Conservation (phyloP, 2,888 invertebrate genomes). For the Oscheius onirici region DNA sequence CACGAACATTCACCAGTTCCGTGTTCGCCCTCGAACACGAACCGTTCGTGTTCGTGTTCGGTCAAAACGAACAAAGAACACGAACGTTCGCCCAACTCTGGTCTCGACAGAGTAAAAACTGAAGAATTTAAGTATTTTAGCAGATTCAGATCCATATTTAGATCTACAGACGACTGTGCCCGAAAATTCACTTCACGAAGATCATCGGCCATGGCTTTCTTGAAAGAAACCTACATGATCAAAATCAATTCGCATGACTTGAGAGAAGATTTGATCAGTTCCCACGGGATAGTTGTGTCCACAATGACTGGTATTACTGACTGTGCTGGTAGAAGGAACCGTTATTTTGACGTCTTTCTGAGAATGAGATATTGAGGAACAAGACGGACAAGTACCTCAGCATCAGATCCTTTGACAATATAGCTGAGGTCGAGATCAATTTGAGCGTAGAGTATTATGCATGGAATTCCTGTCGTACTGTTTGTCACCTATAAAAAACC, state of each 20-base stretch:
- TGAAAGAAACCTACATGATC: conserved; percentile 19
- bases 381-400: background rate
- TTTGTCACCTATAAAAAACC: conserved; percentile 35
- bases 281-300: background rate
- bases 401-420: conserved; percentile 22
- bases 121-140: too few species aligned
- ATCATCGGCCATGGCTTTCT: too few species aligned
- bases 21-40: too few species aligned
- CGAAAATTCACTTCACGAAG: too few species aligned
- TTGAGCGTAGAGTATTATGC: conserved; percentile 41
- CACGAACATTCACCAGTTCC: too few species aligned
- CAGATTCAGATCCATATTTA: too few species aligned
- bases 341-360: conserved; percentile 11
- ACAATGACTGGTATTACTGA: background rate
- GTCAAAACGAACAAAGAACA: too few species aligned
- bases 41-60: too few species aligned
- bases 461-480: conserved; percentile 29
- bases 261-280: background rate
- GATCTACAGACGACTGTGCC: too few species aligned
- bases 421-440: conserved; percentile 48
- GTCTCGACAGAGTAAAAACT: too few species aligned
- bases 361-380: background rate
- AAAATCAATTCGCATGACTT: conserved; percentile 16
- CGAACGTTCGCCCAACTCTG: too few species aligned
- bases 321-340: conserved; percentile 1